phyloP scores from a whole-genome alignment of 2,888 invertebrate species.

The Clusia tigrina region DNA sequence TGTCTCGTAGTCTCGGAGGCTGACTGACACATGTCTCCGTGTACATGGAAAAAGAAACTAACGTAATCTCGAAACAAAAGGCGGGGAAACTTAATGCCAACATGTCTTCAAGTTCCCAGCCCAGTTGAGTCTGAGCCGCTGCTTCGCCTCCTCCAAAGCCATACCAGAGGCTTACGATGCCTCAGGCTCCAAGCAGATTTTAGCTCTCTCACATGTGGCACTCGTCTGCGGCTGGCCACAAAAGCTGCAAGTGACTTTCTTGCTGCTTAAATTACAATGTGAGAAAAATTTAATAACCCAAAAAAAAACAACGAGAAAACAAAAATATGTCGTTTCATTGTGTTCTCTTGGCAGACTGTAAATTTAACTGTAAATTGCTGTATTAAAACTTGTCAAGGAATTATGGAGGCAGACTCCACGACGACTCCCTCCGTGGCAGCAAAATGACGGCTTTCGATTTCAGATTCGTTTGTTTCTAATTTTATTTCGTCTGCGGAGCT shows the following conservation, averaged over 20 bases:
- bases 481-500: conserved; percentile 5
- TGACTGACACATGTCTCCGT: too few species aligned
- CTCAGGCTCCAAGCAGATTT: too few species aligned
- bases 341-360: not conserved
- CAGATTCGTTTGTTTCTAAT: not conserved
- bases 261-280: not conserved
- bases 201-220: too few species aligned
- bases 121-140: not conserved
- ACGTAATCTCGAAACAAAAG: conserved; percentile 8
- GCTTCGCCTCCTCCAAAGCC: not conserved
- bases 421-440: not conserved
- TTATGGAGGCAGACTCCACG: conserved; percentile 2
- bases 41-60: too few species aligned
- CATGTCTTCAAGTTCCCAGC: conserved; percentile 5
- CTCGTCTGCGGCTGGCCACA: not conserved
- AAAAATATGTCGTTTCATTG: not conserved
- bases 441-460: not conserved
- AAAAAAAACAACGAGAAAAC: not conserved
- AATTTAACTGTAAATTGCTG: not conserved
- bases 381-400: not conserved
- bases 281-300: not conserved
- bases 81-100: conserved; percentile 5
- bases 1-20: too few species aligned
- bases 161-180: not conserved
- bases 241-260: not conserved